A percentile compares a stretch with the other conserved stretches of the same genome.
Evolutionary conservation across 2,888 invertebrate species (phyloP).

Genomic region (Synanthedon tipuliformis): DNA sequence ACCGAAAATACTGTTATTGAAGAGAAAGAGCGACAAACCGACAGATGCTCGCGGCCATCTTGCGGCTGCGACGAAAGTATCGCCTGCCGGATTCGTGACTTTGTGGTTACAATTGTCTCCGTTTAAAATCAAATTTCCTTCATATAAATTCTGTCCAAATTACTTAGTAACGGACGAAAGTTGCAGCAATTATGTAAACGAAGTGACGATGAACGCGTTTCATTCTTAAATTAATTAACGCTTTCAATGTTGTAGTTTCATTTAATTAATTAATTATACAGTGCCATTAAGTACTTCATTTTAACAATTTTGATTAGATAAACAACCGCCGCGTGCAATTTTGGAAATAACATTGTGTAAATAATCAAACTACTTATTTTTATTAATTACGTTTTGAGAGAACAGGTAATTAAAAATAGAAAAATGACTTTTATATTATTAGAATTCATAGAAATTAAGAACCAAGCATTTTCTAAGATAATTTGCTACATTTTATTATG

Average conservation of each 20-base stretch:
- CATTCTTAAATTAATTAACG: constrained; percentile 6
- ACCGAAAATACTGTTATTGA: constrained; percentile 53
- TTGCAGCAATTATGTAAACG: constrained; percentile 29
- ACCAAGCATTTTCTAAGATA: too few relatives aligned
- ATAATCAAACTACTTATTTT: too few relatives aligned
- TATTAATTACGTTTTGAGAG: too few relatives aligned
- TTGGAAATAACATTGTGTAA: too few relatives aligned
- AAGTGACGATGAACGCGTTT: constrained; percentile 19
- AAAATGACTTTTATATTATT: too few relatives aligned
- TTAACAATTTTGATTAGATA: too few relatives aligned
- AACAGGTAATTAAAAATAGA: too few relatives aligned
- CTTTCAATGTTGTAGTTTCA: constrained; percentile 3
- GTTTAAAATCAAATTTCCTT: constrained; percentile 61
- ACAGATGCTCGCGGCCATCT: constrained; percentile 67
- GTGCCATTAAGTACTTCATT: too few relatives aligned
- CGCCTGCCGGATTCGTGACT: constrained; percentile 48
- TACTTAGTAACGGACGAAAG: constrained; percentile 33
- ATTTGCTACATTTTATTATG: too few relatives aligned
- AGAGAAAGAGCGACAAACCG: constrained; percentile 60
- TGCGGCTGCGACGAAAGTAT: constrained; percentile 44
- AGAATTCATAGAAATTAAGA: too few relatives aligned
- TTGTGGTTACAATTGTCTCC: constrained; percentile 59
- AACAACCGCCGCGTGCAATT: too few relatives aligned
- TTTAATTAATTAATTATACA: too few relatives aligned
- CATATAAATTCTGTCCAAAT: constrained; percentile 37